phyloP scores from a whole-genome alignment of 2,888 invertebrate species.

The Agonopterix arenella region DNA sequence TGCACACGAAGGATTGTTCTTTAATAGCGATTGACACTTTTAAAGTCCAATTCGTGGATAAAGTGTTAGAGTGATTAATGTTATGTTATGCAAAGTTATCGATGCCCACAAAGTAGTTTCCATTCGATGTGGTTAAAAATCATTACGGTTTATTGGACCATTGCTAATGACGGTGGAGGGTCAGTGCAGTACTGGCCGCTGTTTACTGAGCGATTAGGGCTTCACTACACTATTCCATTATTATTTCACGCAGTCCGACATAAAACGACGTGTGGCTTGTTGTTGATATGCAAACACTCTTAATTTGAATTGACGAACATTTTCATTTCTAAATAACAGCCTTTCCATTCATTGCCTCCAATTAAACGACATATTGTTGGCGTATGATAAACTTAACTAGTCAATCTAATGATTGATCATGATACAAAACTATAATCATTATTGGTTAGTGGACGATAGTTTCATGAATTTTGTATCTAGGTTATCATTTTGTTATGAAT shows the following conservation, averaged over 20 bases:
- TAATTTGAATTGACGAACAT: slow-evolving; percentile 1
- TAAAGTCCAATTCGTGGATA: neutral
- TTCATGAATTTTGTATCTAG: no score
- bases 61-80: neutral
- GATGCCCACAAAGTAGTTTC: slow-evolving; percentile 4
- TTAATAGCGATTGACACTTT: neutral
- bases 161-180: slow-evolving; percentile 8
- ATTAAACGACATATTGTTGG: no score
- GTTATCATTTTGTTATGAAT: no score
- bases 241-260: slow-evolving; percentile 13
- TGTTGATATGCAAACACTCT: slow-evolving; percentile 14
- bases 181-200: neutral
- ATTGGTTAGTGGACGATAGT: no score
- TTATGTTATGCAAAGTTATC: neutral
- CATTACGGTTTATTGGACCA: slow-evolving; percentile 13
- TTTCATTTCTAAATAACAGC: no score
- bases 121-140: slow-evolving; percentile 9
- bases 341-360: no score
- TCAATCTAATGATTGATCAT: no score
- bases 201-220: slow-evolving; percentile 15
- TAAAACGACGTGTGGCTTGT: slow-evolving; percentile 11
- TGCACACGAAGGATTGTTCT: slow-evolving; percentile 10
- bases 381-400: no score
- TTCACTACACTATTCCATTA: slow-evolving; percentile 11
- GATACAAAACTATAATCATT: no score